Evolutionary conservation across 2,888 invertebrate species (phyloP), one percentile per base, ranked within the genome.

Genomic region (Sphecodes monilicornis): DNA sequence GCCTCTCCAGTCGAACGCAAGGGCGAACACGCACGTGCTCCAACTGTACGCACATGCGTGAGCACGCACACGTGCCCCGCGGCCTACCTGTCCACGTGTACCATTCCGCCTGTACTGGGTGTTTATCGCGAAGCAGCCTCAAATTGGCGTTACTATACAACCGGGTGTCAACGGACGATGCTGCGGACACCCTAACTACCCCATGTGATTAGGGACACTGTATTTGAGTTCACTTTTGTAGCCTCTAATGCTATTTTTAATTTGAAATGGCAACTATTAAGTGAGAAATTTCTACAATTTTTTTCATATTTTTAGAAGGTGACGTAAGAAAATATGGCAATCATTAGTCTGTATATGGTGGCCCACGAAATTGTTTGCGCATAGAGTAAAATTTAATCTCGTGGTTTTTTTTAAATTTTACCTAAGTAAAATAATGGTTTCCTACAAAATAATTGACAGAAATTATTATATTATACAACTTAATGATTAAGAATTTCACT

Each of bases 1-100:
- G 80, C 87, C 80, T 64, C 80, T 57, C 84, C 85, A 86, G 86
- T 84, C 82, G 88, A 88, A 89, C 86, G 90, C 88, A 87, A 89
- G 87, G 88, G 89, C 89, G 88, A 86, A 81, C 88, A 88, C 84
- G 89, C 85, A 84, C 87, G 88, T 85, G 89, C 82, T 80, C 70
- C 64, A 26, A 66, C 50, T 66, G 60, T 68, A 36, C 75, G 70
- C 74, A 46, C 72, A 68, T 78, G 41, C 64, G 74, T 80, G 75
- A 66, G 57, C 76, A 71, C 86, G 72, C 71, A 76, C 84, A 75
- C 80, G 84, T 50, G 70, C 41, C 70, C 26, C 50, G 66, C 69
- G 66, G 26, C 54, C 78, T 78, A 78, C 72, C 81, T 73, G 43
- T 73, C 57, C 81, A 60, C 82, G 82, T 80, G 80, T 75, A 80